Conservation (phyloP, 2,888 invertebrate genomes). For the Noctuana brunneofusca region DNA sequence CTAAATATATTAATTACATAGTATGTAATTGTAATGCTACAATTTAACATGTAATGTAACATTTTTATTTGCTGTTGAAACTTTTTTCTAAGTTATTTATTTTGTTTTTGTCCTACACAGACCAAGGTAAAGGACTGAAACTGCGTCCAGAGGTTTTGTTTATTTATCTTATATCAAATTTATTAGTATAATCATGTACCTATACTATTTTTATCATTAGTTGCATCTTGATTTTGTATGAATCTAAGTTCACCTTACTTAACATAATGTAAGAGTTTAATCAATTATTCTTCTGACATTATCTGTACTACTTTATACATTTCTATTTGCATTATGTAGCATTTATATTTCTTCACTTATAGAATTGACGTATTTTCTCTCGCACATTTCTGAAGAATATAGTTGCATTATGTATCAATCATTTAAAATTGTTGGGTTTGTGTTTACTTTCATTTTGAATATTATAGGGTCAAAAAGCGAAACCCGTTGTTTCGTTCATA, state of each 20-base stretch:
- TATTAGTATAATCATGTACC: conserved; percentile 11
- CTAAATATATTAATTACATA: neutral
- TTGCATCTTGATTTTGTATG: conserved; percentile 28
- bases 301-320: neutral
- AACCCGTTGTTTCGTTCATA: conserved; percentile 99
- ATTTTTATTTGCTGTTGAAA: conserved; percentile 24
- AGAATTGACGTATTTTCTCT: conserved; percentile 11
- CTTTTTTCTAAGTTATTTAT: conserved; percentile 33
- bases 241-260: neutral
- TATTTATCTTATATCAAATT: conserved; percentile 34
- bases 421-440: neutral
- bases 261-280: neutral
- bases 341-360: conserved; percentile 8
- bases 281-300: conserved; percentile 5
- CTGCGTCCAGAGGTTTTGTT: conserved; percentile 40
- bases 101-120: conserved; percentile 43
- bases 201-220: conserved; percentile 13
- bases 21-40: conserved; percentile 4
- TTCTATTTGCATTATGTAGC: conserved; percentile 10
- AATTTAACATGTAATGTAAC: too few relatives aligned
- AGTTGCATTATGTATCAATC: conserved; percentile 24
- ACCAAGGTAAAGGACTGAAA: conserved; percentile 43
- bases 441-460: conserved; percentile 21
- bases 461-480: conserved; percentile 91
- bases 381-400: conserved; percentile 7